phyloP scores from a whole-genome alignment of 2,113 vertebrate genomes.

The Parus major region DNA sequence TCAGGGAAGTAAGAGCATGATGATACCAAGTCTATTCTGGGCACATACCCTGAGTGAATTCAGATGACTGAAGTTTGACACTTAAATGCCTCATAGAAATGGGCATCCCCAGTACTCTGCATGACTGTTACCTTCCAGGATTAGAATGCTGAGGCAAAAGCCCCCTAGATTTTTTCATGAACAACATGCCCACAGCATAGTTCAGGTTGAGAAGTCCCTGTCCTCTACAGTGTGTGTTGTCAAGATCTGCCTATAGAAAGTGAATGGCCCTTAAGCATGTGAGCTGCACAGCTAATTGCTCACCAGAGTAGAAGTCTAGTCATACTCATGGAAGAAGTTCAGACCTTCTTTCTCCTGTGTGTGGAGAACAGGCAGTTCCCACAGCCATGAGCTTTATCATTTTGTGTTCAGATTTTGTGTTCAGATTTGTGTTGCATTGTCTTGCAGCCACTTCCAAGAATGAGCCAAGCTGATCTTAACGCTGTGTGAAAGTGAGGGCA shows the following conservation, averaged over 20 bases:
- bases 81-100: background rate
- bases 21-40: background rate
- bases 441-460: background rate
- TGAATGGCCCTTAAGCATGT: background rate
- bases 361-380: background rate
- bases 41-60: background rate
- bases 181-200: accelerated
- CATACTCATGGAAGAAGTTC: background rate
- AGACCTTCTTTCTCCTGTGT: background rate
- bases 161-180: background rate
- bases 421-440: background rate
- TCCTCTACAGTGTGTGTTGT: background rate
- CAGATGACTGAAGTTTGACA: background rate
- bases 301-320: background rate
- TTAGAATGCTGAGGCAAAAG: background rate
- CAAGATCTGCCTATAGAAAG: background rate
- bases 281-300: background rate
- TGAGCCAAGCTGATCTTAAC: background rate
- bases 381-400: background rate
- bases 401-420: background rate
- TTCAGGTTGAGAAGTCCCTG: background rate
- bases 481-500: background rate
- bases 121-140: background rate
- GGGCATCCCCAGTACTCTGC: background rate
- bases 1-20: background rate